Evolutionary conservation across 2,888 invertebrate species (phyloP).

Genomic region (Axea sp.): DNA sequence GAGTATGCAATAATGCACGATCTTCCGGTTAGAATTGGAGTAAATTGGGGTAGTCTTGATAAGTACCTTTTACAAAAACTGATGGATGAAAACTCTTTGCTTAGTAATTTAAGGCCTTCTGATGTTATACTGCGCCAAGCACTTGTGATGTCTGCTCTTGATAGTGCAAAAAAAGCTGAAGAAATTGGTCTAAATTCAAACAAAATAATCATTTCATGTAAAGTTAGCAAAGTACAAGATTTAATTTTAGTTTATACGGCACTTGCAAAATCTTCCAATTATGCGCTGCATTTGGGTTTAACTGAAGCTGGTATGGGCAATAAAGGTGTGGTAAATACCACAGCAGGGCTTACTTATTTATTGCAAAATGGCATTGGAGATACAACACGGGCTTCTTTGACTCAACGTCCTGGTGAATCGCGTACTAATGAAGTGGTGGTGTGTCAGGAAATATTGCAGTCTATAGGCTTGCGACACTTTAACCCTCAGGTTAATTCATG

Average conservation of each 20-base stretch:
- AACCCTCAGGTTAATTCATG: slow-evolving; percentile 28
- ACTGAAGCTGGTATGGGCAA: slow-evolving; percentile 27
- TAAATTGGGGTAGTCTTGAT: slow-evolving; percentile 28
- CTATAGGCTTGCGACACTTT: slow-evolving; percentile 17
- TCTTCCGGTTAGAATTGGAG: slow-evolving; percentile 24
- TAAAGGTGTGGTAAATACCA: slow-evolving; percentile 19
- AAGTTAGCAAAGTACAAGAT: slow-evolving; percentile 27
- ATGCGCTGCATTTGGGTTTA: slow-evolving; percentile 32
- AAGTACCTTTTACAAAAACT: slow-evolving; percentile 12
- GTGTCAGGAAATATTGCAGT: slow-evolving; percentile 23
- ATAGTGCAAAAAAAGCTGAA: slow-evolving; percentile 21
- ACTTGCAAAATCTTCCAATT: slow-evolving; percentile 32
- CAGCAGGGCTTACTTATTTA: slow-evolving; percentile 29
- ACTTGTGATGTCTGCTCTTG: slow-evolving; percentile 18
- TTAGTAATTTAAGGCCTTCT: slow-evolving; percentile 20
- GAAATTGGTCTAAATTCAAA: slow-evolving; percentile 18
- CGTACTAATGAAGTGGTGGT: slow-evolving; percentile 25
- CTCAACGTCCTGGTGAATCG: slow-evolving; percentile 24
- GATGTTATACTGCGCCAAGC: slow-evolving; percentile 20
- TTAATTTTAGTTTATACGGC: slow-evolving; percentile 23
- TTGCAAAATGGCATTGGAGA: slow-evolving; percentile 30
- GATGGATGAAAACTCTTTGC: slow-evolving; percentile 21
- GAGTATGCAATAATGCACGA: slow-evolving; percentile 20
- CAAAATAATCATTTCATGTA: slow-evolving; percentile 27
- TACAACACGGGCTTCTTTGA: slow-evolving; percentile 26